phyloP scores from a whole-genome alignment of 1,140 invertebrate genomes.

The Euwallacea similis region DNA sequence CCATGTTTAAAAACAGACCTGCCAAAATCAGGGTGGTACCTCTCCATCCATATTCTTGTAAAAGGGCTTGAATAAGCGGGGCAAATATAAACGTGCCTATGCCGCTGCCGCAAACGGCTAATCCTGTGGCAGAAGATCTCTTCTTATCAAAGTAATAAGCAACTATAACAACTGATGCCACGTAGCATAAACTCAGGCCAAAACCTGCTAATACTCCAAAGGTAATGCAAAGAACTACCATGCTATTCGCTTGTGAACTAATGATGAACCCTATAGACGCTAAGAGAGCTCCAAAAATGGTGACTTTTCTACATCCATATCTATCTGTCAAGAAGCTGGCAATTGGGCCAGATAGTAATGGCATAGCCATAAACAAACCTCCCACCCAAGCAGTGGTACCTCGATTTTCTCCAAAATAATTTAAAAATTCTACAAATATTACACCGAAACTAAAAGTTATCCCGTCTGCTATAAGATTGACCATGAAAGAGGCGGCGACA shows the following conservation, averaged over 20 bases:
- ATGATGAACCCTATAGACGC: slow-evolving; percentile 80
- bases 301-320: slow-evolving; percentile 79
- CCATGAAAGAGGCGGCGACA: slow-evolving; percentile 82
- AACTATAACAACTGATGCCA: slow-evolving; percentile 90
- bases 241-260: slow-evolving; percentile 74
- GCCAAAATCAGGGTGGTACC: slow-evolving; percentile 80
- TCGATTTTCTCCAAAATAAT: slow-evolving; percentile 77
- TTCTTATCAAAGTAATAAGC: slow-evolving; percentile 95
- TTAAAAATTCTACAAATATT: slow-evolving; percentile 77
- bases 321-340: slow-evolving; percentile 86
- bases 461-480: slow-evolving; percentile 89
- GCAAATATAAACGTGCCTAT: slow-evolving; percentile 91
- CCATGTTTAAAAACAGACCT: slow-evolving; percentile 83
- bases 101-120: slow-evolving; percentile 88
- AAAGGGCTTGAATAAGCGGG: slow-evolving; percentile 75
- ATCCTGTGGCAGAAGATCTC: slow-evolving; percentile 88
- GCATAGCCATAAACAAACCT: slow-evolving; percentile 88
- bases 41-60: slow-evolving; percentile 82
- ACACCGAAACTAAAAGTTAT: slow-evolving; percentile 87
- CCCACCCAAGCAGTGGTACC: slow-evolving; percentile 90
- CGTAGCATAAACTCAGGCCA: slow-evolving; percentile 84
- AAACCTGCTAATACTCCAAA: slow-evolving; percentile 86
- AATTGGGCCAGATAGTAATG: slow-evolving; percentile 81
- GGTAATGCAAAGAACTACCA: slow-evolving; percentile 79
- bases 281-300: slow-evolving; percentile 78